phyloP scores from a whole-genome alignment of 1,140 invertebrate species.

The Manduca sexta region DNA sequence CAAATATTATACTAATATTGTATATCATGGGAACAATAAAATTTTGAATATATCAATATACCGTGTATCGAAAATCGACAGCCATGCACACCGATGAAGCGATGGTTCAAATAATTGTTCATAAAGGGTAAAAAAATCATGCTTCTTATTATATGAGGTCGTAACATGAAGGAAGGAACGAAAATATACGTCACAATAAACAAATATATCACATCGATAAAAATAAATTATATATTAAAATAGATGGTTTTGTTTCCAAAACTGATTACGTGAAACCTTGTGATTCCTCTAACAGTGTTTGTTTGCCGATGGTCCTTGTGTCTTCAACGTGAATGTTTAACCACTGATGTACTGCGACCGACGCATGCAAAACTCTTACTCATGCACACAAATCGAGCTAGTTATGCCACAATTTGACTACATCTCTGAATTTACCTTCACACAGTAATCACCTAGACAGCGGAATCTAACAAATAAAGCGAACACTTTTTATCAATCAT shows the following conservation, averaged over 20 bases:
- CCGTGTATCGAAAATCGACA: constrained; percentile 42
- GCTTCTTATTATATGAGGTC: constrained; percentile 62
- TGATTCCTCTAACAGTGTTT: constrained; percentile 19
- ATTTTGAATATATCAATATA: constrained; percentile 46
- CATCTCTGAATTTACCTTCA: constrained; percentile 39
- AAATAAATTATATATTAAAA: constrained; percentile 11
- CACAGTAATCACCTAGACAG: constrained; percentile 38
- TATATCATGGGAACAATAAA: constrained; percentile 35
- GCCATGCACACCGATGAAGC: constrained; percentile 65
- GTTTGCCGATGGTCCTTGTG: constrained; percentile 21
- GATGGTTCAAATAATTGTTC: constrained; percentile 24
- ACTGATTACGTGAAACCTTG: constrained; percentile 15
- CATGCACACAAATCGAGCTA: constrained; percentile 35
- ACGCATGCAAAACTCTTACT: constrained; percentile 31
- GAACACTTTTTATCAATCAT: background rate
- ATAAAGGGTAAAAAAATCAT: constrained; percentile 37
- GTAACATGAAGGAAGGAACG: constrained; percentile 24
- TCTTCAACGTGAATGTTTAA: constrained; percentile 19
- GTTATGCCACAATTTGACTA: constrained; percentile 25
- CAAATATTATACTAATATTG: constrained; percentile 36
- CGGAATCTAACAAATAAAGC: constrained; percentile 29
- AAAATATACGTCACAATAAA: constrained; percentile 32
- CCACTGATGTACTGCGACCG: constrained; percentile 17
- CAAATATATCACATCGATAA: constrained; percentile 39
- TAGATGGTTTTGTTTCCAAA: constrained; percentile 11